phyloP scores from a whole-genome alignment of 2,888 invertebrate genomes.

The Sesia apiformis region DNA sequence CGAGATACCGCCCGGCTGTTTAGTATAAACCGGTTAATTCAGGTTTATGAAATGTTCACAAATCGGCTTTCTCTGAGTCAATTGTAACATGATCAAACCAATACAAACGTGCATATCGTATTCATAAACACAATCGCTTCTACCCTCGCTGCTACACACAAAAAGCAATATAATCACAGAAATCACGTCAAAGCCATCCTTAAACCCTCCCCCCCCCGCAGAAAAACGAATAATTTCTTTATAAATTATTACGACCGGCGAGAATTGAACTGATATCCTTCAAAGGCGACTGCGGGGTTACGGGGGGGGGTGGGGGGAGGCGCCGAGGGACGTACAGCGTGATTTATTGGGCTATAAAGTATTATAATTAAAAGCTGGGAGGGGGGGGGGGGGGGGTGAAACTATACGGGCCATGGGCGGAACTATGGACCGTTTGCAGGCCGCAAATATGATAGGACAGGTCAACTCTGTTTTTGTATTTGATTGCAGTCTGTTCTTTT shows the following conservation, averaged over 20 bases:
- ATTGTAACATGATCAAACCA: too few relatives aligned
- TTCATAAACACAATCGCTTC: not conserved
- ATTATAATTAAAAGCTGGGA: slow-evolving; percentile 83
- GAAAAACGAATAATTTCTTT: slow-evolving; percentile 76
- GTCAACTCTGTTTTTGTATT: not conserved
- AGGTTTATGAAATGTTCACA: too few relatives aligned
- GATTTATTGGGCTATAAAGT: slow-evolving; percentile 87
- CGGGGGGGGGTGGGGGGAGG: slow-evolving; percentile 30
- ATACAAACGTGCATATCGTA: not conserved
- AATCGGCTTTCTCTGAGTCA: too few relatives aligned
- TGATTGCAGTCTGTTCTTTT: too few relatives aligned
- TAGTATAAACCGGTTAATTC: too few relatives aligned
- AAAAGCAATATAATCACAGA: slow-evolving; percentile 4
- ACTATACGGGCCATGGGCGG: slow-evolving; percentile 49
- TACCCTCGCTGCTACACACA: slow-evolving; percentile 2
- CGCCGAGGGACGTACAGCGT: slow-evolving; percentile 63
- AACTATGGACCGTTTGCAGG: slow-evolving; percentile 48
- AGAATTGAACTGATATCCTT: slow-evolving; percentile 81
- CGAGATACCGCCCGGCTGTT: too few relatives aligned
- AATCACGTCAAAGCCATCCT: slow-evolving; percentile 13
- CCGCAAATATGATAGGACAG: slow-evolving; percentile 18
- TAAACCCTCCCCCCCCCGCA: slow-evolving; percentile 8
- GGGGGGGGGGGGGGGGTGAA: slow-evolving; percentile 37
- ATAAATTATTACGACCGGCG: slow-evolving; percentile 78
- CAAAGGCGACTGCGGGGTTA: slow-evolving; percentile 38